These are phyloP conservation scores for Tetragonula carbonaria DNA, from an alignment of 2,888 invertebrate genomes.

Conservation along the genomic window DNA sequence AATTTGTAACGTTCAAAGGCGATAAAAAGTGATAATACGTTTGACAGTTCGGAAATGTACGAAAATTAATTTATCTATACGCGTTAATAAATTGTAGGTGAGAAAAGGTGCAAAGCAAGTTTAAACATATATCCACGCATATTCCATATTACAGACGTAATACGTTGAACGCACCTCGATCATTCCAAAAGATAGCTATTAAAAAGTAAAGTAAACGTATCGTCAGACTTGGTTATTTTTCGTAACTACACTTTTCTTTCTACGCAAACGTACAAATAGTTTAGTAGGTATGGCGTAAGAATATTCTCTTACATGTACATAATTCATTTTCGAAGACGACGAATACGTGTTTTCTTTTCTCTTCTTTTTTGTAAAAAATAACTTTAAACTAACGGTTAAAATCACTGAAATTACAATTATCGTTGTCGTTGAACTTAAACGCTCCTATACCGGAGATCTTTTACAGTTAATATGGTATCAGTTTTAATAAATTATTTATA, in stretches of 20 bases:
- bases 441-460: constrained; percentile 3
- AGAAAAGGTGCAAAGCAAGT: not conserved
- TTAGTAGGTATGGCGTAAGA: constrained; percentile 16
- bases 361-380: constrained; percentile 27
- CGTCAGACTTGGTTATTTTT: constrained; percentile 34
- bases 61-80: constrained; percentile 18
- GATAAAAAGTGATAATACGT: constrained; percentile 25
- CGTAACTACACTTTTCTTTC: constrained; percentile 8
- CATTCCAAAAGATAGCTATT: constrained; percentile 28
- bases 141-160: not conserved
- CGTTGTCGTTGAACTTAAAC: constrained; percentile 30
- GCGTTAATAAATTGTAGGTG: not conserved
- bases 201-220: constrained; percentile 37
- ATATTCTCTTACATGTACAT: constrained; percentile 18
- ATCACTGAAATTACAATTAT: constrained; percentile 40
- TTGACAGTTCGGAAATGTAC: constrained; percentile 22
- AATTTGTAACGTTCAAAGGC: constrained; percentile 9
- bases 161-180: not conserved
- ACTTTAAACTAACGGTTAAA: constrained; percentile 32
- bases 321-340: not conserved
- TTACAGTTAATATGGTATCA: constrained; percentile 30
- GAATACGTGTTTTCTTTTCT: constrained; percentile 35
- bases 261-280: constrained; percentile 35
- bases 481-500: constrained; percentile 49
- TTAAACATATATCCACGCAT: constrained; percentile 9